Percentiles rank a stretch among this genome's conserved stretches.
Evolutionary conservation across 2,888 invertebrate species (phyloP).

Genomic region (Elgonia sp.): DNA sequence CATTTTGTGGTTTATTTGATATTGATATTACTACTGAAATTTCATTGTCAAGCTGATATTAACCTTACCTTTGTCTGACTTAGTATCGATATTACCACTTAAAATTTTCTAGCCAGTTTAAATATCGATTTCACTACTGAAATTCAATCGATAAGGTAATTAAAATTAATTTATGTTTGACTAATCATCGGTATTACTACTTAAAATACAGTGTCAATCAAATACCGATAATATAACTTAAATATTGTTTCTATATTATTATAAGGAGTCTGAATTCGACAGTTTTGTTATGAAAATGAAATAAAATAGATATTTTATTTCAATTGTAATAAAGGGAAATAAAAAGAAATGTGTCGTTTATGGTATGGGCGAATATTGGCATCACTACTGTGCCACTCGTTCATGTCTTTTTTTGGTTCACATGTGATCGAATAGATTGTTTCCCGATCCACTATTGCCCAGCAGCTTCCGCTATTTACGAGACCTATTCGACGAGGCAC

Average conservation of each 20-base stretch:
- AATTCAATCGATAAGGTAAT: no score
- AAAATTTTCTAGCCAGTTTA: no score
- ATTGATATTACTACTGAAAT: neutral
- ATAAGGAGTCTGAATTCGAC: no score
- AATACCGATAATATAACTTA: no score
- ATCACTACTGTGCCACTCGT: constrained; percentile 48
- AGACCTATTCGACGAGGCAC: constrained; percentile 54
- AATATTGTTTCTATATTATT: no score
- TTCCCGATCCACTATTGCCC: constrained; percentile 65
- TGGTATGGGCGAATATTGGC: constrained; percentile 47
- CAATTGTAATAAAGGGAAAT: neutral
- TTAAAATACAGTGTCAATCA: no score
- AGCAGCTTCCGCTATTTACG: constrained; percentile 66
- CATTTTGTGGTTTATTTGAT: neutral
- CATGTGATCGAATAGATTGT: constrained; percentile 66
- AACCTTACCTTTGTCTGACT: no score
- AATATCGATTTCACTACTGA: no score
- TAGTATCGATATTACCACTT: neutral
- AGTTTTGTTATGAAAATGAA: neutral
- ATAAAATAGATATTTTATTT: neutral
- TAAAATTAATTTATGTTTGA: no score
- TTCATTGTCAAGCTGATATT: no score
- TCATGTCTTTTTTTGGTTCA: constrained; percentile 54
- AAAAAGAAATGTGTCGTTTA: constrained; percentile 21
- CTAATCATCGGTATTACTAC: neutral